Conservation (phyloP, 2,797 vertebrate genomes). For the Psittacula echo region DNA sequence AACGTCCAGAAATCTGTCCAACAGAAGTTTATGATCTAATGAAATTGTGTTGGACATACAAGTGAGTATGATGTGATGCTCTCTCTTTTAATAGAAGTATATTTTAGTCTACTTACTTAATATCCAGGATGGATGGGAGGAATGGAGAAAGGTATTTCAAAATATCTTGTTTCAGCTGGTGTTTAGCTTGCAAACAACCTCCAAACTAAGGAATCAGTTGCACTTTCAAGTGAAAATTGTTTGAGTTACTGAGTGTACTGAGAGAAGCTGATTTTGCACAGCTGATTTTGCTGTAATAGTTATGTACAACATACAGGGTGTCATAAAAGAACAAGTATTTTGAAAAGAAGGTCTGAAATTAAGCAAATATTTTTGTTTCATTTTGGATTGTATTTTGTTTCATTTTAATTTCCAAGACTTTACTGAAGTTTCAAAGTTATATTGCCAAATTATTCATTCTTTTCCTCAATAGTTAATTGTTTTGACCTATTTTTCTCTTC, state of each 20-base stretch:
- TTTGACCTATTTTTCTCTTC: not conserved
- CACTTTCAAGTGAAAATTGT: not conserved
- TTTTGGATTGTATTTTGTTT: not conserved
- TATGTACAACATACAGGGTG: not conserved
- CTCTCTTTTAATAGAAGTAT: not conserved
- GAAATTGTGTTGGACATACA: constrained; percentile 93
- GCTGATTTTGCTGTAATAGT: not conserved
- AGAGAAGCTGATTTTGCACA: not conserved
- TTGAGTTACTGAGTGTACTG: not conserved
- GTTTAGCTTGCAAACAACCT: not conserved
- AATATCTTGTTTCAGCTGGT: not conserved
- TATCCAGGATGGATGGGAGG: not conserved
- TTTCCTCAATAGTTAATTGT: not conserved
- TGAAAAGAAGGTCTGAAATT: not conserved
- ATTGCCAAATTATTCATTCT: not conserved
- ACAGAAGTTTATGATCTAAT: constrained; percentile 90
- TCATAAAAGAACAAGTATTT: not conserved
- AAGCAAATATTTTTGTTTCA: not conserved
- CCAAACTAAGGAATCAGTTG: not conserved
- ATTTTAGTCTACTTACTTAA: not conserved
- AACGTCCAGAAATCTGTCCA: constrained; percentile 84
- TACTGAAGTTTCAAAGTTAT: not conserved
- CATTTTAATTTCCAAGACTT: not conserved
- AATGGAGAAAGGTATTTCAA: not conserved
- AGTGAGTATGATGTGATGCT: constrained; percentile 79